A percentile compares a stretch with the other conserved stretches of the same genome.
These are phyloP conservation scores for Phrynosoma platyrhinos DNA, from an alignment of 2,113 vertebrate genomes.

Conservation along the genomic window DNA sequence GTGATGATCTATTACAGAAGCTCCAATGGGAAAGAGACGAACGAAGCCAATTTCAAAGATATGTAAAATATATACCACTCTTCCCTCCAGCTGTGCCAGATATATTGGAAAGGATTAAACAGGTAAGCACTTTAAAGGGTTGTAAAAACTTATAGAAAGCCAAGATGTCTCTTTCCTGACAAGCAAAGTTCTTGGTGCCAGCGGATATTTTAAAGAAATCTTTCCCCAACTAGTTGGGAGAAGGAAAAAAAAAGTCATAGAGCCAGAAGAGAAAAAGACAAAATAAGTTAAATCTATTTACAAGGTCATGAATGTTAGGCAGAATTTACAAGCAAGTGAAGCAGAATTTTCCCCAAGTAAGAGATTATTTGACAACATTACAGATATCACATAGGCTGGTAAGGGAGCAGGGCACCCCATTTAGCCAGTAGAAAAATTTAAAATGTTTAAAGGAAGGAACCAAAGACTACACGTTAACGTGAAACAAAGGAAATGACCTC, in stretches of 20 bases:
- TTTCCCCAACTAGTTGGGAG: neutral
- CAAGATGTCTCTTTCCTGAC: neutral
- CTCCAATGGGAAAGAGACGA: neutral
- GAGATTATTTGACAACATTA: too few relatives aligned
- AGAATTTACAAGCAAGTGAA: neutral
- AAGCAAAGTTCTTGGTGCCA: fast-evolving
- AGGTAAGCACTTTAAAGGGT: conserved; percentile 17
- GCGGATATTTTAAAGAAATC: fast-evolving
- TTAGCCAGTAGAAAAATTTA: too few relatives aligned
- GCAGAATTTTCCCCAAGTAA: neutral
- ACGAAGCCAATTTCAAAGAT: conserved; percentile 35
- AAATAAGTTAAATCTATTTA: conserved; percentile 68
- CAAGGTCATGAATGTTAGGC: conserved; percentile 45
- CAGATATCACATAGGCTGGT: too few relatives aligned
- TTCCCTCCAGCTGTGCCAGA: conserved; percentile 21
- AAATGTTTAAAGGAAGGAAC: too few relatives aligned
- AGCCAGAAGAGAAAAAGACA: fast-evolving
- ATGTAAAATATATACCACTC: conserved; percentile 23
- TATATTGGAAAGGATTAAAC: conserved; percentile 5
- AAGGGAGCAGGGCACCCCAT: too few relatives aligned
- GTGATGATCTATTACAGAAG: neutral
- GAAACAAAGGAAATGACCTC: too few relatives aligned
- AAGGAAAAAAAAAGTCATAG: neutral
- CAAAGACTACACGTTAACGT: too few relatives aligned
- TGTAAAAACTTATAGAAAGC: neutral